Percentiles rank a stretch among this genome's conserved stretches.
Evolutionary conservation across 2,888 invertebrate genomes (phyloP).

Genomic region (Calliphora vomitoria): DNA sequence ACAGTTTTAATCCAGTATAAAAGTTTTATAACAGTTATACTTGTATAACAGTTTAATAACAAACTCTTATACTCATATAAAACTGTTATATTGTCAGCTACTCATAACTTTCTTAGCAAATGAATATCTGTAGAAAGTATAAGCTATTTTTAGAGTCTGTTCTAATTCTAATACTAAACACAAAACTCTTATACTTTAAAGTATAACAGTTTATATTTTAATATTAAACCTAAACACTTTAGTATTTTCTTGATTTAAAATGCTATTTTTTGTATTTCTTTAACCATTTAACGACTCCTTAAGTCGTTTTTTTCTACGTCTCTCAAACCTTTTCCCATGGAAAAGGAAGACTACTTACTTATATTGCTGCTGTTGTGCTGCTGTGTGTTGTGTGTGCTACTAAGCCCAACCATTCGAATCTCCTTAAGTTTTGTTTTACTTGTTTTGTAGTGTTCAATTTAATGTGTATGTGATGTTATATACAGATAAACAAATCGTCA

Average conservation of each 20-base stretch:
- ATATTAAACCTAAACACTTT: background rate
- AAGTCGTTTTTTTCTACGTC: background rate
- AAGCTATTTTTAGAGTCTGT: too few species aligned
- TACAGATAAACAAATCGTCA: constrained; percentile 84
- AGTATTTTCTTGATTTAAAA: background rate
- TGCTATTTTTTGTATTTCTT: constrained; percentile 36
- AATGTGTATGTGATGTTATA: constrained; percentile 82
- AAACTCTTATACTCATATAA: too few species aligned
- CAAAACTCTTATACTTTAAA: background rate
- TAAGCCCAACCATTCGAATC: constrained; percentile 75
- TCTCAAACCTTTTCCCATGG: background rate
- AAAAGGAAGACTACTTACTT: too few species aligned
- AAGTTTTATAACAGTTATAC: too few species aligned
- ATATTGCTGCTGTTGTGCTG: background rate
- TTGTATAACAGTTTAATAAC: too few species aligned
- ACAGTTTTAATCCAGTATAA: too few species aligned
- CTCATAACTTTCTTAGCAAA: too few species aligned
- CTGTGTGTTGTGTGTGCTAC: too few species aligned
- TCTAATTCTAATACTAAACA: background rate
- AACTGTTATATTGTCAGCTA: too few species aligned
- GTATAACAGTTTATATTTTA: constrained; percentile 26
- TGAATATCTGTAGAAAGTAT: too few species aligned
- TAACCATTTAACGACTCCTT: background rate
- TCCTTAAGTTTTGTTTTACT: constrained; percentile 84
- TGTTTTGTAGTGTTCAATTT: constrained; percentile 85